Percentiles rank a stretch among this genome's conserved stretches.
phyloP scores from a whole-genome alignment of 2,888 invertebrate genomes.

The Rhodophaea formosa region DNA sequence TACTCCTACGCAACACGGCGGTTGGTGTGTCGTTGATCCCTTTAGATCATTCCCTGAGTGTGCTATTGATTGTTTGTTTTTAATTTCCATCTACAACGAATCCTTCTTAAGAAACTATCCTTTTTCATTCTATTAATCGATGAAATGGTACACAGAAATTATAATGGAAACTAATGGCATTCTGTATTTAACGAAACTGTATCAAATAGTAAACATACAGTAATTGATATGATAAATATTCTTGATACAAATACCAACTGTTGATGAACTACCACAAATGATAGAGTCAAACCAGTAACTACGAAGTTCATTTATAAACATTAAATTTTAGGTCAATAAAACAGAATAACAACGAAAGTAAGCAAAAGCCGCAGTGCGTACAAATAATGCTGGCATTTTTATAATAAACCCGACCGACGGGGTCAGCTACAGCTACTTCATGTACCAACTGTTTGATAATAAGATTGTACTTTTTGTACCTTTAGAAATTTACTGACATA shows the following conservation, averaged over 20 bases:
- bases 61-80: constrained; percentile 52
- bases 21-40: constrained; percentile 73
- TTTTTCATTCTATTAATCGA: not conserved
- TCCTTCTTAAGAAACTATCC: not conserved
- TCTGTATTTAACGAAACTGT: not conserved
- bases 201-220: not conserved
- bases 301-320: not conserved
- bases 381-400: constrained; percentile 5
- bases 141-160: not conserved
- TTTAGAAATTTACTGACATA: too few relatives aligned
- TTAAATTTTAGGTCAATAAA: too few relatives aligned
- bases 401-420: not conserved
- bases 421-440: not conserved
- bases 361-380: constrained; percentile 23
- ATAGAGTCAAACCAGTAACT: not conserved
- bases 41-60: constrained; percentile 50
- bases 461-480: not conserved
- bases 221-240: too few relatives aligned
- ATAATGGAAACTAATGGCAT: not conserved
- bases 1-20: constrained; percentile 70
- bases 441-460: not conserved
- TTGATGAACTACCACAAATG: too few relatives aligned
- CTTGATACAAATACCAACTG: too few relatives aligned
- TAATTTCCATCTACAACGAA: constrained; percentile 39
- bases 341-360: constrained; percentile 3